Conservation (phyloP, 2,113 vertebrate genomes). For the Pao palembangensis region DNA sequence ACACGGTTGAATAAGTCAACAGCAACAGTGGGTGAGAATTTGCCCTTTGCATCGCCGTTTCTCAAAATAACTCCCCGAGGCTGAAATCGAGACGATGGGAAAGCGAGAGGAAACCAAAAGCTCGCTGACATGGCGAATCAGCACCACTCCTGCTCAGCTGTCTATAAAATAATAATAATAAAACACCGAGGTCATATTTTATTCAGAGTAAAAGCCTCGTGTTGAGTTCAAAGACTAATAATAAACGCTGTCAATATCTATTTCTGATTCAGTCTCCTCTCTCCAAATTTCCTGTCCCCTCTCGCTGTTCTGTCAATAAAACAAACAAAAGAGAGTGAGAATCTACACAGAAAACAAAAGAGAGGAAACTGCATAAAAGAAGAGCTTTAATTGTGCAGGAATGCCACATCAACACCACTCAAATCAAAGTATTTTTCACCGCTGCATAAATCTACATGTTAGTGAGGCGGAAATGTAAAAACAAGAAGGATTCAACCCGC, state of each 20-base stretch:
- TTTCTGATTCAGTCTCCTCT: constrained; percentile 14
- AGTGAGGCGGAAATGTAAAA: constrained; percentile 16
- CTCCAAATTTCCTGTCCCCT: background rate
- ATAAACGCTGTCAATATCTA: constrained; percentile 35
- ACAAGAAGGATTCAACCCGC: constrained; percentile 1
- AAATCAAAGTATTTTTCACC: constrained; percentile 6
- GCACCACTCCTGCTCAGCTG: constrained; percentile 27
- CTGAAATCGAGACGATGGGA: constrained; percentile 70
- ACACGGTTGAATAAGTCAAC: constrained; percentile 72
- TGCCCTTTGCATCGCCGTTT: constrained; percentile 61
- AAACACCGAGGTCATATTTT: constrained; percentile 62
- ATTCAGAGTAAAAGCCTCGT: constrained; percentile 63
- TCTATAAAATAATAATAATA: constrained; percentile 67
- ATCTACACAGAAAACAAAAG: no score
- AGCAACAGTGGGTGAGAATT: constrained; percentile 62
- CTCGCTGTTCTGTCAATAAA: constrained; percentile 5
- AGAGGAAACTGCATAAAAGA: background rate
- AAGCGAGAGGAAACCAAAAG: constrained; percentile 46
- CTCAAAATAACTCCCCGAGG: constrained; percentile 68
- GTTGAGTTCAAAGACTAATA: constrained; percentile 50
- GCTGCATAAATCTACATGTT: constrained; percentile 22
- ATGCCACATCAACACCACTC: no score
- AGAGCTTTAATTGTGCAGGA: background rate
- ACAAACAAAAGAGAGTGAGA: constrained; percentile 11
- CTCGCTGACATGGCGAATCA: constrained; percentile 41